Evolutionary conservation across 2,888 invertebrate species (phyloP), one percentile per base, ranked within the genome.

Genomic region (Spialia ferax): DNA sequence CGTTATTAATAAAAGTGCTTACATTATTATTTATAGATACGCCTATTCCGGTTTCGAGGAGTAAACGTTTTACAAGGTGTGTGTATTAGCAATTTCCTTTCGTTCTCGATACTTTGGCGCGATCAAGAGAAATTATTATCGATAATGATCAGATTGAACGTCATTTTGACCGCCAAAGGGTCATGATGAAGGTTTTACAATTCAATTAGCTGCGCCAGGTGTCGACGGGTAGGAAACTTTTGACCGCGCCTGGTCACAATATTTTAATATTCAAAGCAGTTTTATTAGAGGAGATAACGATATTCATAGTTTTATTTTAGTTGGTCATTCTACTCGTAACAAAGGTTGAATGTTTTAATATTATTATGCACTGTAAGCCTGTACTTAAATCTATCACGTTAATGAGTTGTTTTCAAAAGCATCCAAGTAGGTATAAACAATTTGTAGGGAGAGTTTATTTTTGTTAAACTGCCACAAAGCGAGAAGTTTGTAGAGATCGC

Each of bases 151-250:
- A 82, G 85, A 87, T 86, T 87, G 82, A 75, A 88, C 87, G 86
- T 86, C 84, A 81, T 82, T 87, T 84, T 85, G 86, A 87, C 91
- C 88, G 89, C 86, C 86, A 86, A 88, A 89, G 88, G 90, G 85
- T 85, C 88, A 86, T 84, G 86, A 84, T 85, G 85, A 87, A 87
- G 88, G 91, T 89, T 91, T 90, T 89, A 92, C 92, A 92, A 91
- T 92, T 92, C 91, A 92, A 92, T 92, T 92, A 91, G 87, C 75
- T 79, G 76, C 81, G 85, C 87, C 92, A 91, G 52, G 52, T 48
- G 52, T 23, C 52, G 52, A 26, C 54, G 23, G 92, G 76, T 80
- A 82, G 83, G 83, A 82, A 87, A 88, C 82, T 84, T 83, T 84
- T 79, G 83, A 83, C 79, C 79, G 77, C 65, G 78, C 78, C 74